These are phyloP conservation scores for Drepana falcataria DNA, from an alignment of 2,888 invertebrate genomes.

Conservation along the genomic window DNA sequence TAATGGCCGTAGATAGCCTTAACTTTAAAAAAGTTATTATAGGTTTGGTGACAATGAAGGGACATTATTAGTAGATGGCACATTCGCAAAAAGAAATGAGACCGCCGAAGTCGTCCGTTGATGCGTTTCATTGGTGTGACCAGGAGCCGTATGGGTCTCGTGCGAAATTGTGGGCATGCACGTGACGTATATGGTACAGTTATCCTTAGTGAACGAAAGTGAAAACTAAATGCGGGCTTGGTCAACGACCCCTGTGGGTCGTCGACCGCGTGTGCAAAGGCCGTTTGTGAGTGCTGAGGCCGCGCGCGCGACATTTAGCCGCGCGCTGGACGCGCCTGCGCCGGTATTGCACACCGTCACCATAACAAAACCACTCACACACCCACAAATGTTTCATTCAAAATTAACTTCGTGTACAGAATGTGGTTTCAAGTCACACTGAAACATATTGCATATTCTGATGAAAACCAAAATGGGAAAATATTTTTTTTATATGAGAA, in stretches of 20 bases:
- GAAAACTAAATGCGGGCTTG: slow-evolving; percentile 75
- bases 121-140: slow-evolving; percentile 50
- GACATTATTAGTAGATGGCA: background rate
- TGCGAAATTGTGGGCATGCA: slow-evolving; percentile 48
- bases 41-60: too few relatives aligned
- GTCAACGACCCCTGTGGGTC: slow-evolving; percentile 69
- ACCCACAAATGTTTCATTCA: slow-evolving; percentile 1
- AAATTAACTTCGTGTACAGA: background rate
- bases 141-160: slow-evolving; percentile 42
- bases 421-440: too few relatives aligned
- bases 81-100: background rate
- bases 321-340: slow-evolving; percentile 48
- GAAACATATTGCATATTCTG: too few relatives aligned
- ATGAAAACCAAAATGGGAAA: too few relatives aligned
- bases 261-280: slow-evolving; percentile 77
- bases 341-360: slow-evolving; percentile 43
- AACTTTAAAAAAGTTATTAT: too few relatives aligned
- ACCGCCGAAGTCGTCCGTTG: background rate
- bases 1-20: too few relatives aligned
- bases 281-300: slow-evolving; percentile 77
- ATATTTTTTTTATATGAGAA: too few relatives aligned
- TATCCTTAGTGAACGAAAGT: slow-evolving; percentile 78
- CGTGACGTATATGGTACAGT: slow-evolving; percentile 73
- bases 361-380: slow-evolving; percentile 8
- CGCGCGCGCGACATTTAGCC: slow-evolving; percentile 68